Conservation (phyloP, 2,113 vertebrate genomes). For the Clarias magur region DNA sequence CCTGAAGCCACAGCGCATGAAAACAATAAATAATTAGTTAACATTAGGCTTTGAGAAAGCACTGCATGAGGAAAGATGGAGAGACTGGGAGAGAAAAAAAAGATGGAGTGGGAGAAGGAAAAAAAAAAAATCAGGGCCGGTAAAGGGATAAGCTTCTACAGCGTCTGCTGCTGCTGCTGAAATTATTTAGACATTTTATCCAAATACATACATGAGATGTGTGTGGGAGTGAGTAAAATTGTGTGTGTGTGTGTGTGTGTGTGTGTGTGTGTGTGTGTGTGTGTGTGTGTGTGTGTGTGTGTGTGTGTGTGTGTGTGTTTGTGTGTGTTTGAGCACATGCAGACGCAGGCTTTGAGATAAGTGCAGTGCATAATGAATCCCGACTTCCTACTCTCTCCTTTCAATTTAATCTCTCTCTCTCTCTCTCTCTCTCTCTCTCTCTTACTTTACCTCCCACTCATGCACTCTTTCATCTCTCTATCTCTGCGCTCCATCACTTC, state of each 20-base stretch:
- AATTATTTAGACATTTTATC: slow-evolving; percentile 58
- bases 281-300: slow-evolving; percentile 55
- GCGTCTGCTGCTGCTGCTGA: slow-evolving; percentile 41
- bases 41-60: slow-evolving; percentile 70
- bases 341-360: slow-evolving; percentile 60
- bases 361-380: slow-evolving; percentile 56
- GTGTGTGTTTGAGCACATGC: slow-evolving; percentile 45
- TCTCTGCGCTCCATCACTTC: neutral
- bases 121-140: slow-evolving; percentile 56
- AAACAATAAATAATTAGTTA: slow-evolving; percentile 80
- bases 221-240: slow-evolving; percentile 31
- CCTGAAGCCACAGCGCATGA: slow-evolving; percentile 71
- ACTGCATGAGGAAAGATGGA: slow-evolving; percentile 48
- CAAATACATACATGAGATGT: slow-evolving; percentile 55
- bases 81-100: slow-evolving; percentile 44
- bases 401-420: slow-evolving; percentile 28
- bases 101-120: slow-evolving; percentile 36
- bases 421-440: neutral
- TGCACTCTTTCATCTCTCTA: neutral
- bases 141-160: slow-evolving; percentile 51
- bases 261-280: slow-evolving; percentile 50
- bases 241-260: slow-evolving; percentile 45
- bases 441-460: neutral
- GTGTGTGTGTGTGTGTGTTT: no score
- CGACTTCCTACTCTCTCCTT: slow-evolving; percentile 53